A percentile compares a stretch with the other conserved stretches of the same genome.
Conservation (phyloP, 2,797 vertebrate species). For the Telmatherina bonti region DNA sequence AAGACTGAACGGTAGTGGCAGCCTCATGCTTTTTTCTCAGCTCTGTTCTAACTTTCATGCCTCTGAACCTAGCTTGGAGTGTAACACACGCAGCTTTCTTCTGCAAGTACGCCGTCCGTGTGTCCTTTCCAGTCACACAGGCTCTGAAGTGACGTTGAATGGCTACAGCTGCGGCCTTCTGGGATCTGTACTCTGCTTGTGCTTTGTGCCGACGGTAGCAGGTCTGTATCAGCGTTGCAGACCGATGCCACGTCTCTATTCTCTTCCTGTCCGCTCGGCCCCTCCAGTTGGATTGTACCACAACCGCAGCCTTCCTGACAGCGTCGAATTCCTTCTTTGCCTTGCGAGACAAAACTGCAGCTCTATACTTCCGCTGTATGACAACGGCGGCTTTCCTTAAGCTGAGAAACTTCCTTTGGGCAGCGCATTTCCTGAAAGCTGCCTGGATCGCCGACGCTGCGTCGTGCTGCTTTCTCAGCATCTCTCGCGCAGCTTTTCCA, state of each 20-base stretch:
- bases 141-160: conserved; percentile 86
- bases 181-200: conserved; percentile 71
- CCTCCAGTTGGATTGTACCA: conserved; percentile 88
- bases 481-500: conserved; percentile 79
- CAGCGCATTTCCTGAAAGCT: conserved; percentile 78
- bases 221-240: conserved; percentile 86
- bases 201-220: conserved; percentile 79
- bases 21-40: conserved; percentile 73
- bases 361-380: conserved; percentile 85
- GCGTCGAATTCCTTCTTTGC: conserved; percentile 66
- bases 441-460: conserved; percentile 87
- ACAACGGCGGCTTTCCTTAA: conserved; percentile 68
- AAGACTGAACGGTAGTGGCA: conserved; percentile 84
- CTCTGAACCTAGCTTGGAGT: conserved; percentile 87
- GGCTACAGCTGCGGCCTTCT: conserved; percentile 73
- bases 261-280: conserved; percentile 77
- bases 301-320: conserved; percentile 63
- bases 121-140: conserved; percentile 57
- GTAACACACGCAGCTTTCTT: conserved; percentile 73
- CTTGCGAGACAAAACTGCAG: conserved; percentile 69
- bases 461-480: conserved; percentile 57
- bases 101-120: conserved; percentile 70
- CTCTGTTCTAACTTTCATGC: conserved; percentile 79
- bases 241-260: conserved; percentile 61
- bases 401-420: conserved; percentile 69